Base-by-base conservation (phyloP, 1,140 invertebrate genomes). In the Chelonus insularis region DNA sequence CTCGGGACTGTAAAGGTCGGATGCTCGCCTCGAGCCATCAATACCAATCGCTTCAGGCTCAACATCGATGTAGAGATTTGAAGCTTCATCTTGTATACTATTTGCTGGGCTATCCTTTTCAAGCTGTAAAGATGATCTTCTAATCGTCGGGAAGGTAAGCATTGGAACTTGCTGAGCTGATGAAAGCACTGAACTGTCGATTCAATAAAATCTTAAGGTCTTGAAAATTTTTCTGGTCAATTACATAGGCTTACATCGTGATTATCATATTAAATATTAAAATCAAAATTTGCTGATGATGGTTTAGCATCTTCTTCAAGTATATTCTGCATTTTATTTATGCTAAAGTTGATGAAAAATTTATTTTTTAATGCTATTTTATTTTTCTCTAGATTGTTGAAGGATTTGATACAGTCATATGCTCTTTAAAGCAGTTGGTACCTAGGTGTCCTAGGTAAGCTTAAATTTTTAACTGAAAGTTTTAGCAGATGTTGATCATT, bases 1-100 rank as follows among this genome's bases (percentile, higher is more conserved):
- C 68, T 81, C 78, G 1, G 77, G 77, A 60, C 72, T 81, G 32
- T 78, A 80, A 21, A 81, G 73, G 66, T 81, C 79, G 1, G 72
- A 79, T 18, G 69, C 67, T 16, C 68, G 70, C 20, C 68, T 70
- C 1, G 59, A 64, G 1, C 39, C 66, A 20, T 76, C 72, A 16
- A 66, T 69, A 54, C 66, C 65, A 54, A 71, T 63, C 4, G 63
- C 52, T 18, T 72, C 72, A 16, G 63, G 29, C 54, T 73, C 72
- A 18, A 68, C 65, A 18, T 75, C 73, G 18, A 63, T 66, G 58
- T 75, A 76, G 39, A 66, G 65, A 41, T 73, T 66, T 7, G 68
- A 65, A 43, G 68, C 65, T 11, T 73, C 71, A 18, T 66, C 64
- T 36, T 66, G 68, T 54, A 70, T 60, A 45, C 14, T 65, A 66